Evolutionary conservation across 2,797 vertebrate genomes (phyloP).

Genomic region (Hoplostethus atlanticus): DNA sequence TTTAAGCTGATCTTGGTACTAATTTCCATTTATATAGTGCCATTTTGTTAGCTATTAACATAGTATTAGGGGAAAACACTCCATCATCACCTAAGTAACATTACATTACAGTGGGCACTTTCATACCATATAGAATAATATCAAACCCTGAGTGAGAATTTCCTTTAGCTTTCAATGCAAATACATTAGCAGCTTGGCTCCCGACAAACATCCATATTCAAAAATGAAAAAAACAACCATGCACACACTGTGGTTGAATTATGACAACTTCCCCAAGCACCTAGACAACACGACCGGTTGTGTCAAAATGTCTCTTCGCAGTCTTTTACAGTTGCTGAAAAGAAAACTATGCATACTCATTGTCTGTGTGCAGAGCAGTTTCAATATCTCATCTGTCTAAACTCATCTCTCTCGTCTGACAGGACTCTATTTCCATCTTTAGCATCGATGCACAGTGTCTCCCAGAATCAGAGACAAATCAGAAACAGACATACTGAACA

Average conservation of each 20-base stretch:
- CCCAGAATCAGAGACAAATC: slow-evolving; percentile 40
- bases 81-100: slow-evolving; percentile 62
- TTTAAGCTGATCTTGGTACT: slow-evolving; percentile 30
- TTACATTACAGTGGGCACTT: slow-evolving; percentile 48
- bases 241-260: neutral
- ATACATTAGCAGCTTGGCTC: slow-evolving; percentile 31
- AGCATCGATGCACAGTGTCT: slow-evolving; percentile 56
- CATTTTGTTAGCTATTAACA: slow-evolving; percentile 66
- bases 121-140: slow-evolving; percentile 48
- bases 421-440: slow-evolving; percentile 25
- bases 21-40: slow-evolving; percentile 75
- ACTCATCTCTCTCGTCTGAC: slow-evolving; percentile 16
- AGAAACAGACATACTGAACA: slow-evolving; percentile 60
- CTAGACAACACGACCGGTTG: neutral
- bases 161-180: slow-evolving; percentile 40
- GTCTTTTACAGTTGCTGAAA: too few relatives aligned
- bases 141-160: slow-evolving; percentile 43
- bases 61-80: slow-evolving; percentile 42
- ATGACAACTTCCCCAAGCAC: slow-evolving; percentile 1
- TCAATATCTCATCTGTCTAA: slow-evolving; percentile 25
- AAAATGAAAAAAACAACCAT: neutral
- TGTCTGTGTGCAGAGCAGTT: too few relatives aligned
- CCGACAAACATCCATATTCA: slow-evolving; percentile 1
- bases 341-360: too few relatives aligned
- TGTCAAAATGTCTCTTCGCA: neutral